These are phyloP conservation scores for Apodemus sylvaticus DNA, from an alignment of 2,113 vertebrate genomes.

Conservation along the genomic window DNA sequence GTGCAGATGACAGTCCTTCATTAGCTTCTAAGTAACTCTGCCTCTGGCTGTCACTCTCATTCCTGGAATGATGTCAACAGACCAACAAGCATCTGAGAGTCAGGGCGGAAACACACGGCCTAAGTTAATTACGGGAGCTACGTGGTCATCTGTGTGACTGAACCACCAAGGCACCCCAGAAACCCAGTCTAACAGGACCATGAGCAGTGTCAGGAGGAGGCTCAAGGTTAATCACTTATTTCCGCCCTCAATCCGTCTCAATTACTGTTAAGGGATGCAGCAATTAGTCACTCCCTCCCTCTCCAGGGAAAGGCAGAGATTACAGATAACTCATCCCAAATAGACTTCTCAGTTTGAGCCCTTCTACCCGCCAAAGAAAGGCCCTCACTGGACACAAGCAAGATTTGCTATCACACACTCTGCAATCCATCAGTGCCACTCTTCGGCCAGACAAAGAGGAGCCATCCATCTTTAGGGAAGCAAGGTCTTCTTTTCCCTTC, in stretches of 20 bases:
- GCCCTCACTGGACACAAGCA: conserved; percentile 54
- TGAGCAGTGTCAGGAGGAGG: conserved; percentile 16
- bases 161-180: conserved; percentile 8
- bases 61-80: conserved; percentile 76
- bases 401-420: conserved; percentile 7
- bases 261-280: conserved; percentile 75
- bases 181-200: background rate
- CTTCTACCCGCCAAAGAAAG: conserved; percentile 51
- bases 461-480: conserved; percentile 44
- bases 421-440: background rate
- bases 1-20: background rate
- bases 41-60: conserved; percentile 55
- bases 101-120: conserved; percentile 48
- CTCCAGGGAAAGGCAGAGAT: conserved; percentile 62
- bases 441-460: conserved; percentile 64
- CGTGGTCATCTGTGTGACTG: conserved; percentile 29
- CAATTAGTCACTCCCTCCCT: conserved; percentile 76
- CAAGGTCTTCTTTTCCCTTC: background rate
- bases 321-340: conserved; percentile 76
- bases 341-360: conserved; percentile 60
- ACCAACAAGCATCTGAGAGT: conserved; percentile 66
- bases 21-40: conserved; percentile 41
- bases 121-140: conserved; percentile 66
- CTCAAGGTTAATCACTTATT: conserved; percentile 77
- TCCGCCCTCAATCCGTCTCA: conserved; percentile 79